Evolutionary conservation across 35 echinoderm and acorn worm genomes (phyloP), one percentile per base, ranked within the genome.

Genomic region (Apostichopus japonicus): DNA sequence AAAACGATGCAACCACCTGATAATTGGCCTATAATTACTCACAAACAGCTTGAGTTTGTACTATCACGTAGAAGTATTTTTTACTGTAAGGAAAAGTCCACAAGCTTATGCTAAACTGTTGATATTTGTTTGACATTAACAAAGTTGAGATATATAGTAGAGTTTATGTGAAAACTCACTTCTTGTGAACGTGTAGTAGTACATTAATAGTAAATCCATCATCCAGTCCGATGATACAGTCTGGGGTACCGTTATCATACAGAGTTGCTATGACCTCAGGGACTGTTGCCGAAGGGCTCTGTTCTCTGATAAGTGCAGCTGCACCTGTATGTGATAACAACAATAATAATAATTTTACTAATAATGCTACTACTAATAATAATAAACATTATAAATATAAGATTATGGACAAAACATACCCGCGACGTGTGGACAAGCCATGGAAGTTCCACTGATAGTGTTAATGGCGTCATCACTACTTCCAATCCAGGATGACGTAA

Each of bases 361-460:
- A 44, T 44, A 44, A 44, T 44, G 33, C 33, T 44, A 44, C 33
- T 44, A 1, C 27, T 33, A 33, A 23, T 23, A 75, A 22, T 2
- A 75, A 75, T 19, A 75, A n/a, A 6, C 5, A 44, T 44, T 4
- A 44, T 44, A 4, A 44, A 44, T 21, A 75, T 83, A 23, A 67
- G 22, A 25, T 4, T n/a, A 53, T 53, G 21, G 16, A 54, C 8
- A 90, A 90, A 44, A 53, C 56, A 77, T 91, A 94, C 93, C 93
- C 51, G 93, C 55, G 0, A 94, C 93, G 52, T 94, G 93, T 56
- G 93, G 90, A 51, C 88, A 91, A 24, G 93, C 89, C 93, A 94
- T 92, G 6, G 93, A 94, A 16, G 93, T 92, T 9, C 93, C 93
- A 53, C 88, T 91, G 23, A 91, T 90, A 19, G 90, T 77, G 53